phyloP scores from a whole-genome alignment of 2,113 vertebrate genomes.

The Formicarius rufipectus region DNA sequence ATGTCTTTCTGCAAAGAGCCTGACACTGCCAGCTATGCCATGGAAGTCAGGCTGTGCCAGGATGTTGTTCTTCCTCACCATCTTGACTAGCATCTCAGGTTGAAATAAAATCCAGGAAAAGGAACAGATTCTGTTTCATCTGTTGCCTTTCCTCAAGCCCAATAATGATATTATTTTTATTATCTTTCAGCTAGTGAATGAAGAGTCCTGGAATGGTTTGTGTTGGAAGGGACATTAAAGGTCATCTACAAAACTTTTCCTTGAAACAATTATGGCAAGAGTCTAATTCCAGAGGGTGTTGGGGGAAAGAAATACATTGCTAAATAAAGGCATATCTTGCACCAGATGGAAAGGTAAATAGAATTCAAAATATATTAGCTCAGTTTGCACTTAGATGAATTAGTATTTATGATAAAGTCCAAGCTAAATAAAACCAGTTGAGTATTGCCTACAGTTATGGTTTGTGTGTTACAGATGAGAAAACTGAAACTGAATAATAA shows the following conservation, averaged over 20 bases:
- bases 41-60: not conserved
- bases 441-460: not conserved
- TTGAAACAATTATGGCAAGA: not conserved
- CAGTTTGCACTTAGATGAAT: not conserved
- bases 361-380: not conserved
- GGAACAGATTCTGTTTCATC: not conserved
- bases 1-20: not conserved
- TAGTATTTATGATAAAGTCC: not conserved
- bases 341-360: not conserved
- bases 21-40: not conserved
- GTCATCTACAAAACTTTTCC: not conserved
- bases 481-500: not conserved
- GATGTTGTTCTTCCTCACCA: constrained; percentile 9
- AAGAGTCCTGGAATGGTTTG: not conserved
- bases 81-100: not conserved
- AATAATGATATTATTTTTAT: not conserved
- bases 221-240: not conserved
- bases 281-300: not conserved
- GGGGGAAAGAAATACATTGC: not conserved
- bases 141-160: not conserved
- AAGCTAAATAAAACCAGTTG: not conserved
- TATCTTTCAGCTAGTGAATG: not conserved
- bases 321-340: not conserved
- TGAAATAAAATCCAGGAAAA: constrained; percentile 1
- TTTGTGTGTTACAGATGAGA: not conserved